A percentile compares a stretch with the other conserved stretches of the same genome.
These are phyloP conservation scores for Coelopa pilipes DNA, from an alignment of 2,888 invertebrate species.

Conservation along the genomic window DNA sequence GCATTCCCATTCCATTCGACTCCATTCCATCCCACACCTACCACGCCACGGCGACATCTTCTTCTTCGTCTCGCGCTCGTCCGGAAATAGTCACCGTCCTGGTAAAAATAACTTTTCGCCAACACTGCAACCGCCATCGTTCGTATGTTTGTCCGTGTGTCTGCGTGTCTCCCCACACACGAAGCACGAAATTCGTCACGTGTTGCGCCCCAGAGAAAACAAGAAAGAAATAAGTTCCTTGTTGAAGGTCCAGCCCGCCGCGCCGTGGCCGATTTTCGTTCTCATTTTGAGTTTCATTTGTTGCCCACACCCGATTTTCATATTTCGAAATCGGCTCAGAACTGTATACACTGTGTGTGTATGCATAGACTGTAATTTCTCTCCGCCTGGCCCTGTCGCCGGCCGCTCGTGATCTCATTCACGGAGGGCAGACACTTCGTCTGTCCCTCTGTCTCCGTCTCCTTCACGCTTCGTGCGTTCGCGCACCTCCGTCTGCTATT, in stretches of 20 bases:
- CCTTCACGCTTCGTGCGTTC: slow-evolving; percentile 43
- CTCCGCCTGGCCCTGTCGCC: background rate
- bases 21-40: no score
- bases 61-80: background rate
- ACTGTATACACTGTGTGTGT: no score
- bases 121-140: background rate
- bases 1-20: no score
- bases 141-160: slow-evolving; percentile 29
- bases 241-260: slow-evolving; percentile 40
- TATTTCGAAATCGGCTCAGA: background rate
- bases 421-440: background rate
- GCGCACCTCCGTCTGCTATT: slow-evolving; percentile 46
- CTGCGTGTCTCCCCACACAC: slow-evolving; percentile 46
- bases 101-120: slow-evolving; percentile 5
- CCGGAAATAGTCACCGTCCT: background rate
- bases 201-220: slow-evolving; percentile 33
- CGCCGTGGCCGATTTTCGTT: slow-evolving; percentile 49
- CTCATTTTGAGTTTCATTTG: background rate
- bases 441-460: background rate
- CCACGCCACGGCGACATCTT: background rate
- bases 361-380: background rate
- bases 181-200: slow-evolving; percentile 43
- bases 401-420: background rate
- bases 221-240: slow-evolving; percentile 53
- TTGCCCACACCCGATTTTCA: background rate